phyloP scores from a whole-genome alignment of 1,140 invertebrate species.

The Drosophila watanabei region DNA sequence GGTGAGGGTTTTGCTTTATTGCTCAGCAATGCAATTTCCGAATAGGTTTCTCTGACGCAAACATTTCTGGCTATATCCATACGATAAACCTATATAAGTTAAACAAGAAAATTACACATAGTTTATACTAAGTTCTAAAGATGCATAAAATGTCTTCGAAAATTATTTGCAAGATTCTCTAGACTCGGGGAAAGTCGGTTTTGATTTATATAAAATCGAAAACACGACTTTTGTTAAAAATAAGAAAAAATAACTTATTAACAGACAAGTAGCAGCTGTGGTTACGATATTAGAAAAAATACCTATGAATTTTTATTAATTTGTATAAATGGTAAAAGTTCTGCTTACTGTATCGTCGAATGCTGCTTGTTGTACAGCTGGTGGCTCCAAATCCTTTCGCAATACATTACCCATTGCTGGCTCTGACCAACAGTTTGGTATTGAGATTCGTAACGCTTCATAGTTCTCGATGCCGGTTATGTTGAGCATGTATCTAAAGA shows the following conservation, averaged over 20 bases:
- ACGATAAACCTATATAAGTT: conserved; percentile 88
- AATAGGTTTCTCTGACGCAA: conserved; percentile 83
- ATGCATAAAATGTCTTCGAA: conserved; percentile 64
- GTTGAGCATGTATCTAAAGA: conserved; percentile 87
- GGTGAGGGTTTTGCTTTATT: conserved; percentile 25
- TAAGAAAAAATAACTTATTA: no score
- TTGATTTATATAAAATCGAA: no score
- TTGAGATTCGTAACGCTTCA: conserved; percentile 88
- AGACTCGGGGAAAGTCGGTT: no score
- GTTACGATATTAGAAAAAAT: not conserved
- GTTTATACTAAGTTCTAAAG: conserved; percentile 10
- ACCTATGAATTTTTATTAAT: not conserved
- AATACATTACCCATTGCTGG: conserved; percentile 88
- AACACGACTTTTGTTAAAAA: no score
- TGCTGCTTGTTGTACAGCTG: conserved; percentile 92
- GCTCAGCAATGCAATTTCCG: conserved; percentile 46
- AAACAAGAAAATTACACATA: conserved; percentile 9
- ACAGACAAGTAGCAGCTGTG: no score
- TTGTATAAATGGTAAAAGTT: not conserved
- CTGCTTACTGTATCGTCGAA: conserved; percentile 91
- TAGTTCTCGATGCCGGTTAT: conserved; percentile 90
- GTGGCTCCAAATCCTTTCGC: conserved; percentile 88
- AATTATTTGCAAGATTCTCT: no score
- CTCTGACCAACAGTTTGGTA: conserved; percentile 92
- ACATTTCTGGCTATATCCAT: conserved; percentile 94